Base-by-base conservation (phyloP, 1,140 invertebrate genomes). In the Ephestia elutella region DNA sequence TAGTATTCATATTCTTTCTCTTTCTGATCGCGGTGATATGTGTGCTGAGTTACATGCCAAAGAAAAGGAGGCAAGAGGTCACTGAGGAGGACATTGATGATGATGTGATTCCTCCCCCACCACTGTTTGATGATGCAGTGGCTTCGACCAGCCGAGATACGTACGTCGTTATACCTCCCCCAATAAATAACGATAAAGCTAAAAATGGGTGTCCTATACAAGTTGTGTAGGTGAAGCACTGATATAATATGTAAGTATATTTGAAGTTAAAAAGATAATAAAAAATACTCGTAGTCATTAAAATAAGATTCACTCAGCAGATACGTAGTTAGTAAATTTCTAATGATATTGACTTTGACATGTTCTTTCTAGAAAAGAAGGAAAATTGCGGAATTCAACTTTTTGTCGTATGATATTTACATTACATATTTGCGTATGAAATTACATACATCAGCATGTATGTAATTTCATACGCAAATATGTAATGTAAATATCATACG, bases 1-100 rank as follows among this genome's bases (percentile, higher is more conserved):
- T 95, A 79, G 94, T 95, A 80, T 95, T 95, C 90, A 90, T 95
- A 87, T 95, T 95, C 88, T 95, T 95, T 87, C 90, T 95, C 71
- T 95, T 95, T 86, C 92, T 95, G 71, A 92, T 95, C 68, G 94
- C 93, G 49, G 93, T 95, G 59, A 94, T 94, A 60, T 95, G 94
- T 75, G 89, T 95, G 65, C 93, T 94, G 66, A 95, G 95, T 82
- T 95, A 95, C 78, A 90, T 95, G 78, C 94, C 94, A 2, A 87
- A 86, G 5, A 72, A 71, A 51, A 73, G 65, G 60, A 69, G 75
- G 19, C 73, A 82, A 51, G 78, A 82, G 54, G 75, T 75, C 10
- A 75, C 66, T 25, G 82, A 86, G 49, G 86, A 88, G 25, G 80
- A 84, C 48, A 79, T 82, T 28, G 85, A 86, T 0, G 78, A 77